Percentiles rank a stretch among this genome's conserved stretches.
Evolutionary conservation across 2,113 vertebrate genomes (phyloP).

Genomic region (Motacilla alba): DNA sequence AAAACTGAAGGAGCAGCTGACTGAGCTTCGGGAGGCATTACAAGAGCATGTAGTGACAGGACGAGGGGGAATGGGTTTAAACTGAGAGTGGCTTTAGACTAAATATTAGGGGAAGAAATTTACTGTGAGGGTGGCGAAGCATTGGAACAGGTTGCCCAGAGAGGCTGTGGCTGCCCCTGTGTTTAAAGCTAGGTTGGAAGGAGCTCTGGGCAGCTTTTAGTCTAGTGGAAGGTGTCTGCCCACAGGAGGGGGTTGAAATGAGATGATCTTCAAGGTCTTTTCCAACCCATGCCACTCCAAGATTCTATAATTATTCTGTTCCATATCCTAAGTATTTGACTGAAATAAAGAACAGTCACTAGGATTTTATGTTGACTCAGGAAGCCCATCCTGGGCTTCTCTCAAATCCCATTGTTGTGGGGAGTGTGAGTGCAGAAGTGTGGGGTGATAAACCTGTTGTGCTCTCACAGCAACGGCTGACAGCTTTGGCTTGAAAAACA

Average conservation of each 20-base stretch:
- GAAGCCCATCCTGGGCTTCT: background rate
- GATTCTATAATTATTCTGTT: background rate
- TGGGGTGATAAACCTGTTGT: background rate
- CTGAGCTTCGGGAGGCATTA: background rate
- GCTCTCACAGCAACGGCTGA: background rate
- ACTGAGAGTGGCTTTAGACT: background rate
- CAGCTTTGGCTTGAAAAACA: background rate
- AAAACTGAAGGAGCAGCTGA: background rate
- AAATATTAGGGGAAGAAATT: background rate
- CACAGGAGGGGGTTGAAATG: fast-evolving
- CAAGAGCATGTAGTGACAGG: background rate
- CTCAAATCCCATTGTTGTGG: background rate
- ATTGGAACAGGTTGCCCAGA: background rate
- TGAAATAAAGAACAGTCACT: background rate
- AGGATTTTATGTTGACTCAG: background rate
- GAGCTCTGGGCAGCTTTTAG: background rate
- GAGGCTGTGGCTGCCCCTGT: background rate
- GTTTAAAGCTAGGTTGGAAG: background rate
- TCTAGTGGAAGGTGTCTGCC: background rate
- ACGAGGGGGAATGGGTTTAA: background rate
- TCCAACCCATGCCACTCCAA: background rate
- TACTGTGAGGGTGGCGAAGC: background rate
- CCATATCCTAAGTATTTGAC: background rate
- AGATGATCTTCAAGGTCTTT: background rate
- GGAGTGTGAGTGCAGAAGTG: background rate